Conservation (phyloP, 2,113 vertebrate species). For the Trachemys scripta region DNA sequence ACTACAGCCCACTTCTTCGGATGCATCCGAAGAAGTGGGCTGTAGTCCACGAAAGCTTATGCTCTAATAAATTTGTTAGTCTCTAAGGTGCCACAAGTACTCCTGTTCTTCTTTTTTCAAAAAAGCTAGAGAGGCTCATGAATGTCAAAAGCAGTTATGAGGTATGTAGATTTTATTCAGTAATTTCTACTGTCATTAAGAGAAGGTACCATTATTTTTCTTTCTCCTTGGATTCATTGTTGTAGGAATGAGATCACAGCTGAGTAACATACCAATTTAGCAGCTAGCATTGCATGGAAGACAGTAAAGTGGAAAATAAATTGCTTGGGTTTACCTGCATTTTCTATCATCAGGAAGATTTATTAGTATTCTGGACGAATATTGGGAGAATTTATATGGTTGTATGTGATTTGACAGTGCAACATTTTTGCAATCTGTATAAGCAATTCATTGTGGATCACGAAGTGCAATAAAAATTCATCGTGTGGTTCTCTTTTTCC, state of each 20-base stretch:
- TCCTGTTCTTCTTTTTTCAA: too few species aligned
- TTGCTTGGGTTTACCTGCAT: conserved; percentile 8
- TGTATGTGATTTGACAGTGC: conserved; percentile 53
- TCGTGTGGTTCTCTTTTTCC: conserved; percentile 17
- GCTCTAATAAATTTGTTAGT: too few species aligned
- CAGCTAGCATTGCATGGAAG: not conserved
- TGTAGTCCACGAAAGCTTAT: too few species aligned
- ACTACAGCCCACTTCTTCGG: too few species aligned
- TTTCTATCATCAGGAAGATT: not conserved
- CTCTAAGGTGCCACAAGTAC: too few species aligned
- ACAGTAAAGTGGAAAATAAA: conserved; percentile 13
- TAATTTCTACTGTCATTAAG: not conserved
- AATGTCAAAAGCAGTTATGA: not conserved
- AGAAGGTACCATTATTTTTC: not conserved
- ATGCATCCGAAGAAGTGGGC: too few species aligned
- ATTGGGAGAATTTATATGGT: not conserved
- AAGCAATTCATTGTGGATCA: conserved; percentile 68
- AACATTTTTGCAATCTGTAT: conserved; percentile 51
- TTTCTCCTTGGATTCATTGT: not conserved
- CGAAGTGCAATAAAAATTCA: conserved; percentile 53
- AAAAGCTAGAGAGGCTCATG: not conserved
- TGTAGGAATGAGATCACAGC: not conserved
- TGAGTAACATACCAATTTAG: not conserved
- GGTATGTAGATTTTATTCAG: not conserved
- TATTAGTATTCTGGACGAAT: conserved; percentile 14